Percentiles rank a stretch among this genome's conserved stretches.
These are phyloP conservation scores for Heliocidaris tuberculata DNA, from an alignment of 35 echinoderm and acorn worm genomes.

Conservation along the genomic window DNA sequence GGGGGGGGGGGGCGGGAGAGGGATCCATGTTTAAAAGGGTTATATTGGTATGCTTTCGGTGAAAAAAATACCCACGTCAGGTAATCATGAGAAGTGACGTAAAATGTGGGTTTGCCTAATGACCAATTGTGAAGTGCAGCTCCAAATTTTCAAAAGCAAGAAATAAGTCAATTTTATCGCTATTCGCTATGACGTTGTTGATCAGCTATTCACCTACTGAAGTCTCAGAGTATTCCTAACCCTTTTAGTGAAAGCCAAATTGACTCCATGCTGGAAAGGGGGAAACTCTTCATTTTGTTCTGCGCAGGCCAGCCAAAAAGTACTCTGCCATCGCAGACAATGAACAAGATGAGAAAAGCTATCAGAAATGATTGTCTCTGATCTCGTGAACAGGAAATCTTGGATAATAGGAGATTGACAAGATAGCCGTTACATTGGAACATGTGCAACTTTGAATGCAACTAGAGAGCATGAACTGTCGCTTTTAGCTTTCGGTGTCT, in stretches of 20 bases:
- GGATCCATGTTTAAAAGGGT: no score
- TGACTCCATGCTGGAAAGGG: background rate
- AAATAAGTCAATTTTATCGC: background rate
- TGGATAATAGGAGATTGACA: constrained; percentile 10
- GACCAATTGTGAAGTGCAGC: background rate
- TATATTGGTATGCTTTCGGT: no score
- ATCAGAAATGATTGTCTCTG: constrained; percentile 16
- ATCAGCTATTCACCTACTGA: background rate
- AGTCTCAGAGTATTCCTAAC: background rate
- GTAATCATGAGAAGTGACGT: background rate
- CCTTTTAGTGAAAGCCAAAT: background rate
- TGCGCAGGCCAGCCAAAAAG: background rate
- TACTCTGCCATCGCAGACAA: background rate
- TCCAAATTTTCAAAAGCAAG: background rate
- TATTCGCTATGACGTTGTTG: background rate
- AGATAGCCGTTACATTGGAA: background rate
- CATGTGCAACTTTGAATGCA: background rate
- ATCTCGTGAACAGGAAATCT: constrained; percentile 10
- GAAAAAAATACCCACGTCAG: background rate
- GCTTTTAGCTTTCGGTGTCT: background rate
- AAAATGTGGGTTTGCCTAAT: background rate
- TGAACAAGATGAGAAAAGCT: background rate
- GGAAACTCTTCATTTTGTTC: constrained; percentile 10
- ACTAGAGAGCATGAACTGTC: background rate
- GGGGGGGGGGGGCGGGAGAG: background rate